These are phyloP conservation scores for Aradophagus sp. DNA, from an alignment of 1,140 invertebrate species.

Conservation along the genomic window DNA sequence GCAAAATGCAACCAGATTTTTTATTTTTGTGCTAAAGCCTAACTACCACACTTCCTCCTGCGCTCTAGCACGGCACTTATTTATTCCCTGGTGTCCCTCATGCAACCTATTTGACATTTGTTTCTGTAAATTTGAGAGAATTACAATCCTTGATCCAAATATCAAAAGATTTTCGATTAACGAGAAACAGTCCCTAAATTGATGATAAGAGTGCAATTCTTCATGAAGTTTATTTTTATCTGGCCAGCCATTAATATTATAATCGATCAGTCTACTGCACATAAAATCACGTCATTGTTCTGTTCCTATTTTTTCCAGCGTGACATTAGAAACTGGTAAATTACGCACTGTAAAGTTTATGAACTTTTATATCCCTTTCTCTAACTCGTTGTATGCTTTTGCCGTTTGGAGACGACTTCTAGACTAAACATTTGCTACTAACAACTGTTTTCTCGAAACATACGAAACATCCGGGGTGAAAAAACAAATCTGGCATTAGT, in stretches of 20 bases:
- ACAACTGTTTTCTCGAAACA: constrained; percentile 7
- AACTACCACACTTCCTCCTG: constrained; percentile 51
- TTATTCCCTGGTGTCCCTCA: constrained; percentile 52
- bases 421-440: constrained; percentile 4
- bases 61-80: constrained; percentile 49
- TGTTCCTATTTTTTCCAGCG: constrained; percentile 1
- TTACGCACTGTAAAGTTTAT: neutral
- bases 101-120: constrained; percentile 52
- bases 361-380: too few species aligned
- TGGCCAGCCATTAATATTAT: constrained; percentile 32
- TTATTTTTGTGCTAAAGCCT: constrained; percentile 44
- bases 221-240: constrained; percentile 31
- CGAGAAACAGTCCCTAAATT: constrained; percentile 3
- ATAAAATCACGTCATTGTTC: constrained; percentile 20
- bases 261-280: constrained; percentile 28
- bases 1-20: constrained; percentile 51
- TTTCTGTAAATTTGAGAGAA: constrained; percentile 42
- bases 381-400: neutral
- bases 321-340: neutral
- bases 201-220: constrained; percentile 43
- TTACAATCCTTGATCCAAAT: constrained; percentile 45
- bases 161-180: neutral
- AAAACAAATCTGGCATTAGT: too few species aligned
- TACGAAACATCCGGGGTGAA: too few species aligned
- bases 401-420: constrained; percentile 4